These are phyloP conservation scores for Agonopterix subpropinquella DNA, from an alignment of 2,888 invertebrate genomes.

Conservation along the genomic window DNA sequence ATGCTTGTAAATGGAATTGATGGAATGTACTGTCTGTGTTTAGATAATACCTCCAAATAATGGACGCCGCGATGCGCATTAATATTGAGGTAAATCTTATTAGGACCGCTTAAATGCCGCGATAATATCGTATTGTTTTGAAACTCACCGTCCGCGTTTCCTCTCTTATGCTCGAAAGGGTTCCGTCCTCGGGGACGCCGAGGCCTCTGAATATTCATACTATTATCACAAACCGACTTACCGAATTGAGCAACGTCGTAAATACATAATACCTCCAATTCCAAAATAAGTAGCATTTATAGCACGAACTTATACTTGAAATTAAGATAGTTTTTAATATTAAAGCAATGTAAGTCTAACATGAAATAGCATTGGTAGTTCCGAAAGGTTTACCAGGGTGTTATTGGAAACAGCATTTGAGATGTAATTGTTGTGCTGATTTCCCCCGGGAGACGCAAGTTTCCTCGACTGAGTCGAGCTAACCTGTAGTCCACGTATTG, in stretches of 20 bases:
- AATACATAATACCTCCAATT: constrained; percentile 54
- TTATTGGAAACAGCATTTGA: constrained; percentile 63
- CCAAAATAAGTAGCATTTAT: constrained; percentile 38
- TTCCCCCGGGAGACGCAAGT: constrained; percentile 58
- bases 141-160: constrained; percentile 66
- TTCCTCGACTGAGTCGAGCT: constrained; percentile 33
- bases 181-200: constrained; percentile 62
- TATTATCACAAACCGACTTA: constrained; percentile 67
- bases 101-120: constrained; percentile 69
- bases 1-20: constrained; percentile 39
- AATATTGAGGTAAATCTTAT: constrained; percentile 75
- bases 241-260: constrained; percentile 55
- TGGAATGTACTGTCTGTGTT: constrained; percentile 44
- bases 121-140: constrained; percentile 75
- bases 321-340: too few relatives aligned
- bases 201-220: constrained; percentile 67
- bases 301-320: background rate
- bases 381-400: constrained; percentile 51
- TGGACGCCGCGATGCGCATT: constrained; percentile 70
- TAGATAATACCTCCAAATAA: constrained; percentile 68
- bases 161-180: constrained; percentile 70
- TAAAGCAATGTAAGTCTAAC: too few relatives aligned
- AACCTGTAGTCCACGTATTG: constrained; percentile 34
- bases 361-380: constrained; percentile 13
- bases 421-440: constrained; percentile 71